Evolutionary conservation across 2,797 vertebrate genomes (phyloP).

Genomic region (Cyprinella venusta): DNA sequence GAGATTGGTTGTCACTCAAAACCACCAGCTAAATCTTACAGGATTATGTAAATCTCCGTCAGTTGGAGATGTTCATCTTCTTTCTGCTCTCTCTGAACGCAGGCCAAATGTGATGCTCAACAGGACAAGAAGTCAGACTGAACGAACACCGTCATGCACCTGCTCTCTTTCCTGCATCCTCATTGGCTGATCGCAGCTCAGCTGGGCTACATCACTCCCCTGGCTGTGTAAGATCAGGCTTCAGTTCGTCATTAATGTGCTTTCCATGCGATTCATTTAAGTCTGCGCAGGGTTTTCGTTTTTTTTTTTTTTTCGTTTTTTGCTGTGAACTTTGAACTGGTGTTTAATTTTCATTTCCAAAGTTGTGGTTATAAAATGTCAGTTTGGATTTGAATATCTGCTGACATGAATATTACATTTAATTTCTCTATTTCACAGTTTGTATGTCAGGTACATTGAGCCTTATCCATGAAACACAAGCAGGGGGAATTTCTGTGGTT

Average conservation of each 20-base stretch:
- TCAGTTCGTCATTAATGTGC: background rate
- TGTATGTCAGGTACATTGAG: background rate
- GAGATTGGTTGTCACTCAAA: background rate
- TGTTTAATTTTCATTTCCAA: conserved; percentile 3
- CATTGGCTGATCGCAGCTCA: conserved; percentile 29
- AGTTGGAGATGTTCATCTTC: background rate
- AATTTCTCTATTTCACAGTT: background rate
- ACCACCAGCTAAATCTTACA: background rate
- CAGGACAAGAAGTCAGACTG: conserved; percentile 79
- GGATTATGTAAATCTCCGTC: conserved; percentile 4
- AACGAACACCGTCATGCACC: conserved; percentile 34
- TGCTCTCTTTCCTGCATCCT: conserved; percentile 20
- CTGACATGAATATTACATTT: background rate
- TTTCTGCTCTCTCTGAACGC: conserved; percentile 34
- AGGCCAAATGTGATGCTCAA: conserved; percentile 69
- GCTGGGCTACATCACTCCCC: conserved; percentile 21
- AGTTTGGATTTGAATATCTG: background rate
- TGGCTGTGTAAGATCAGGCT: conserved; percentile 23
- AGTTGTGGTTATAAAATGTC: background rate
- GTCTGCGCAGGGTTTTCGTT: background rate
- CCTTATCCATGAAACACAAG: background rate
- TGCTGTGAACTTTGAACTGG: background rate
- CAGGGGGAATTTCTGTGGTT: background rate
- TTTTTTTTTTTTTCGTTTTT: background rate
- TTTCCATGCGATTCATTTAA: conserved; percentile 6